These are phyloP conservation scores for Archaeoteleia sp. DNA, from an alignment of 2,888 invertebrate genomes.

Conservation along the genomic window DNA sequence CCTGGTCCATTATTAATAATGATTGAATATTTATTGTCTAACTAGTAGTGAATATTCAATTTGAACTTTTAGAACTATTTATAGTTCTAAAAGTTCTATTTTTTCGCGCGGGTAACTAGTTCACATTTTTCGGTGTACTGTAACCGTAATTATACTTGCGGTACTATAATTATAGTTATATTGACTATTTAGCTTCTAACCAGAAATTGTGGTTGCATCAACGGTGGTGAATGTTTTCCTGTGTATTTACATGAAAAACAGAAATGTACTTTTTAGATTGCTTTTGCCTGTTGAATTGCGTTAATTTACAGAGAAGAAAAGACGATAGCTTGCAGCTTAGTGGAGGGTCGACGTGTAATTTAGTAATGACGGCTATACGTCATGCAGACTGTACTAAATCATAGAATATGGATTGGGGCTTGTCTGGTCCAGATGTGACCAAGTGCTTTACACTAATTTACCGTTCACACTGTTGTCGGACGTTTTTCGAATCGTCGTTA, in stretches of 20 bases:
- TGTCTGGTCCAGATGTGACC: slow-evolving; percentile 68
- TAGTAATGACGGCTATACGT: slow-evolving; percentile 68
- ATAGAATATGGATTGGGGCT: slow-evolving; percentile 67
- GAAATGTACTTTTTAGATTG: slow-evolving; percentile 22
- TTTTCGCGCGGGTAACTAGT: no score
- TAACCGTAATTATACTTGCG: no score
- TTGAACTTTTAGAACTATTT: no score
- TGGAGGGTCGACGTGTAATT: slow-evolving; percentile 61
- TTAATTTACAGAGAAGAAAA: slow-evolving; percentile 40
- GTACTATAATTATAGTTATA: no score
- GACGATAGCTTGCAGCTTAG: slow-evolving; percentile 36
- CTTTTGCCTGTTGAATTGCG: slow-evolving; percentile 32
- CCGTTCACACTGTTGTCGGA: slow-evolving; percentile 50
- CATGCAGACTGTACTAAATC: slow-evolving; percentile 65
- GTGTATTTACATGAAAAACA: background rate
- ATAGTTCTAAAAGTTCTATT: no score
- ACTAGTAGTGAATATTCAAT: no score
- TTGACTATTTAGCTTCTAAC: no score
- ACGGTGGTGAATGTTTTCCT: background rate
- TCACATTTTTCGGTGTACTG: no score
- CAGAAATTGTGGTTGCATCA: no score
- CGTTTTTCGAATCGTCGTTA: slow-evolving; percentile 1
- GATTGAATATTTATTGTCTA: no score
- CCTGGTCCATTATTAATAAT: no score
- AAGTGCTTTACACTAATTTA: slow-evolving; percentile 68